A percentile compares a stretch with the other conserved stretches of the same genome.
These are phyloP conservation scores for Seriola dumerili DNA, from an alignment of 2,113 vertebrate species.

Conservation along the genomic window DNA sequence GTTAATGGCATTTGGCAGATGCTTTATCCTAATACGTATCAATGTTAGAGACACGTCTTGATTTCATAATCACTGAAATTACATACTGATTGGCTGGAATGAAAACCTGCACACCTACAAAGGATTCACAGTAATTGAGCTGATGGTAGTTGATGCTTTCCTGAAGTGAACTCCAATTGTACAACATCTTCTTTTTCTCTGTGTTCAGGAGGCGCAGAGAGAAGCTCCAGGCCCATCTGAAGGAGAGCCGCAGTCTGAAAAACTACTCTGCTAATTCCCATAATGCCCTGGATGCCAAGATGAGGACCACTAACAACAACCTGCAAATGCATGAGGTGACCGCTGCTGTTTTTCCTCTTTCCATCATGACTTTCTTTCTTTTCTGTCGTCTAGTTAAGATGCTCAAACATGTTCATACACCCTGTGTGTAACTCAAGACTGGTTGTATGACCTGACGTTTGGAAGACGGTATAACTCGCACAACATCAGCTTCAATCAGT, in stretches of 20 bases:
- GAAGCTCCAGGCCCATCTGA: constrained; percentile 95
- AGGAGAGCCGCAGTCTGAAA: constrained; percentile 91
- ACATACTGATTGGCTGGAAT: not conserved
- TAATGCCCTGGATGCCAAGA: constrained; percentile 84
- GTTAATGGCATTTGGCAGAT: not conserved
- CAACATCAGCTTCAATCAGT: not conserved
- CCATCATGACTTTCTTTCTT: not conserved
- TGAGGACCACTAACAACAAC: constrained; percentile 83
- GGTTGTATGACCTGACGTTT: too few relatives aligned
- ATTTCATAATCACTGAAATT: not conserved
- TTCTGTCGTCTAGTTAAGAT: not conserved
- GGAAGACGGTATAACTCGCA: too few relatives aligned
- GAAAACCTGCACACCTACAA: not conserved
- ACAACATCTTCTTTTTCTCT: not conserved
- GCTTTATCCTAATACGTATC: not conserved
- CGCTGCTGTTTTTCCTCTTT: not conserved
- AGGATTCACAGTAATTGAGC: not conserved
- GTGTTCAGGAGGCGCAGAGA: constrained; percentile 90
- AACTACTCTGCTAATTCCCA: constrained; percentile 90
- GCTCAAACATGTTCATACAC: too few relatives aligned
- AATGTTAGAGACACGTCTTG: not conserved
- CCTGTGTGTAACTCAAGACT: not conserved
- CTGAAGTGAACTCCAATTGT: not conserved
- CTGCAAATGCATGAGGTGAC: constrained; percentile 93
- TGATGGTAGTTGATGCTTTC: not conserved